Evolutionary conservation across 92 coral and sea anemone genomes (phyloP).

Genomic region (Phenganax stokvisi): DNA sequence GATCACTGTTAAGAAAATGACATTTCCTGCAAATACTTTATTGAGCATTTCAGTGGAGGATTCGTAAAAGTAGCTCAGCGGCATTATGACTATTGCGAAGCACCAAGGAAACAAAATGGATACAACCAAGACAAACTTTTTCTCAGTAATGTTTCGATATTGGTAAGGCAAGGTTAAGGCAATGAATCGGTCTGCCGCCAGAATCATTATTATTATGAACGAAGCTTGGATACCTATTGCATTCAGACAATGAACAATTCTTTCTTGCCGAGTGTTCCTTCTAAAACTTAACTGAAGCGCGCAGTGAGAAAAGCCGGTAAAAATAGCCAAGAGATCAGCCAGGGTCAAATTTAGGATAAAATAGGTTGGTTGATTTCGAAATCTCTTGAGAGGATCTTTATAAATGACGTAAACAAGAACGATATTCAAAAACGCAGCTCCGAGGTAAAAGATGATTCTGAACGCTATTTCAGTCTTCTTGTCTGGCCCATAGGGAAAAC

Average conservation of each 20-base stretch:
- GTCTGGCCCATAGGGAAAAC: too few relatives aligned
- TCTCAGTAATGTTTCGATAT: background rate
- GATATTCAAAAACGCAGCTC: background rate
- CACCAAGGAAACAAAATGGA: slow-evolving; percentile 1
- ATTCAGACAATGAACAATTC: background rate
- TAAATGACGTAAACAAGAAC: slow-evolving; percentile 13
- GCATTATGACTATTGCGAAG: background rate
- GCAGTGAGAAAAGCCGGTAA: background rate
- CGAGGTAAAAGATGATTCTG: slow-evolving; percentile 11
- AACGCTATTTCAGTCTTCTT: slow-evolving; percentile 7
- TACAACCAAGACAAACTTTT: background rate
- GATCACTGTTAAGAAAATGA: background rate
- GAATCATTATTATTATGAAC: slow-evolving; percentile 20
- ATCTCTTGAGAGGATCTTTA: slow-evolving; percentile 22
- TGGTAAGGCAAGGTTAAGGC: slow-evolving; percentile 10
- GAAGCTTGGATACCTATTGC: slow-evolving; percentile 24
- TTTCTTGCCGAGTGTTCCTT: background rate
- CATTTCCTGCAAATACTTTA: slow-evolving; percentile 4
- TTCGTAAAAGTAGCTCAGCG: slow-evolving; percentile 1
- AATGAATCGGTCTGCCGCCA: slow-evolving; percentile 14
- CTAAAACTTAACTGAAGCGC: background rate
- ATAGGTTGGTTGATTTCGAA: slow-evolving; percentile 12
- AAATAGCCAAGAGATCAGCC: background rate
- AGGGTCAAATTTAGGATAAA: background rate
- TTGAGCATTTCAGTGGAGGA: background rate